phyloP scores from a whole-genome alignment of 2,113 vertebrate species.

The Phylloscopus trochiloides region DNA sequence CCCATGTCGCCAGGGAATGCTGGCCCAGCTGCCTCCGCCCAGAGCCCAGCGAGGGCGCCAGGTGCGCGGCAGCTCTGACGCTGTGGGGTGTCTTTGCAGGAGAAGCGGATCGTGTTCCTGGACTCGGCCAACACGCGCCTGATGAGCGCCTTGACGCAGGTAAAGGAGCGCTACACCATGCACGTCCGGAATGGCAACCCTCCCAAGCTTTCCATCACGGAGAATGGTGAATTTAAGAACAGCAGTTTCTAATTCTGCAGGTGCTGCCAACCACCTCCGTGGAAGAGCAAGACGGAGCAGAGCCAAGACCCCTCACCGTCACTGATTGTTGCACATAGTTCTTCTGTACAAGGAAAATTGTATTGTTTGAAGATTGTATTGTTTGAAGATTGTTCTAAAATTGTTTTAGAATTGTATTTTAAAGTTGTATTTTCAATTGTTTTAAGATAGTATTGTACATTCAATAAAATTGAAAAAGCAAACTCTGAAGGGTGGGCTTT shows the following conservation, averaged over 20 bases:
- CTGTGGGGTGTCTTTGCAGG: conserved; percentile 77
- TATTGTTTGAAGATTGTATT: neutral
- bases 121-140: conserved; percentile 92
- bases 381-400: neutral
- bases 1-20: conserved; percentile 42
- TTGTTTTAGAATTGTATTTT: neutral
- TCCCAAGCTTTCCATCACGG: conserved; percentile 96
- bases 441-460: neutral
- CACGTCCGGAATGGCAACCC: conserved; percentile 90
- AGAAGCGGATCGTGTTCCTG: conserved; percentile 91
- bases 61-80: neutral
- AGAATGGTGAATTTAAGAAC: conserved; percentile 98
- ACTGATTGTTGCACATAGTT: neutral
- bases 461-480: neutral
- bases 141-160: conserved; percentile 93
- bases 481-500: conserved; percentile 29
- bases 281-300: neutral
- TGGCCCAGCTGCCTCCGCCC: neutral
- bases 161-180: conserved; percentile 93
- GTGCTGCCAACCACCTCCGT: neutral
- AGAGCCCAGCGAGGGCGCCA: neutral
- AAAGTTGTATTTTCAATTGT: neutral
- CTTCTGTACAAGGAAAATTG: neutral
- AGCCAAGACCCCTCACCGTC: neutral
- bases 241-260: conserved; percentile 87